Conservation (phyloP, 2,888 invertebrate genomes). For the Tenthredo notha region DNA sequence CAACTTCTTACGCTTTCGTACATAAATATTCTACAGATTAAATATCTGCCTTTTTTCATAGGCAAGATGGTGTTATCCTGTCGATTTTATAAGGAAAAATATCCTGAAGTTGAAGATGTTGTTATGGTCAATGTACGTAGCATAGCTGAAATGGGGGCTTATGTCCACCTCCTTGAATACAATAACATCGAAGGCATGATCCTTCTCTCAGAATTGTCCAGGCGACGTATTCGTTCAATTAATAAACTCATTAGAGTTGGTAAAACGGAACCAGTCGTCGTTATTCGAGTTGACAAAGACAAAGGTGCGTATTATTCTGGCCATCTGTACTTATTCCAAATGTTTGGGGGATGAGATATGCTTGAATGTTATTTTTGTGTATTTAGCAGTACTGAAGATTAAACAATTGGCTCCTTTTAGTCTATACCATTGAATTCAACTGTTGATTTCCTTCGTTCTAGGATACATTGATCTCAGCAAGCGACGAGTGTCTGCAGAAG, state of each 20-base stretch:
- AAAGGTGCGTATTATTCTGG: slow-evolving; percentile 86
- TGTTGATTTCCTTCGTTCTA: slow-evolving; percentile 74
- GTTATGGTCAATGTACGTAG: slow-evolving; percentile 99
- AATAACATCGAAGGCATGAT: slow-evolving; percentile 99
- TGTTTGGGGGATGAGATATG: slow-evolving; percentile 3
- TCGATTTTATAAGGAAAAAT: slow-evolving; percentile 98
- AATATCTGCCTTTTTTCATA: slow-evolving; percentile 42
- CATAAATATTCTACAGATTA: neutral
- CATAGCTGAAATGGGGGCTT: slow-evolving; percentile 99
- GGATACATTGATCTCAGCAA: slow-evolving; percentile 99
- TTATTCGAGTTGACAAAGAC: slow-evolving; percentile 99
- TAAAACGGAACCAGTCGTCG: slow-evolving; percentile 99
- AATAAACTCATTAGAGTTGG: slow-evolving; percentile 99
- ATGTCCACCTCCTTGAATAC: slow-evolving; percentile 98
- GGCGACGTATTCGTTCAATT: slow-evolving; percentile 99
- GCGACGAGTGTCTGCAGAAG: slow-evolving; percentile 98
- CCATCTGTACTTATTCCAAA: neutral
- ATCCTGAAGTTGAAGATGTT: slow-evolving; percentile 99
- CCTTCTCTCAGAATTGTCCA: slow-evolving; percentile 96
- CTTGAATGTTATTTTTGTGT: neutral
- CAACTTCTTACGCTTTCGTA: neutral
- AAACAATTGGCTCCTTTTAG: neutral
- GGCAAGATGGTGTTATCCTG: slow-evolving; percentile 93
- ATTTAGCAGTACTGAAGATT: slow-evolving; percentile 7
- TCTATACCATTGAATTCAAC: neutral